These are phyloP conservation scores for Homalodisca vitripennis DNA, from an alignment of 1,140 invertebrate species.

Conservation along the genomic window DNA sequence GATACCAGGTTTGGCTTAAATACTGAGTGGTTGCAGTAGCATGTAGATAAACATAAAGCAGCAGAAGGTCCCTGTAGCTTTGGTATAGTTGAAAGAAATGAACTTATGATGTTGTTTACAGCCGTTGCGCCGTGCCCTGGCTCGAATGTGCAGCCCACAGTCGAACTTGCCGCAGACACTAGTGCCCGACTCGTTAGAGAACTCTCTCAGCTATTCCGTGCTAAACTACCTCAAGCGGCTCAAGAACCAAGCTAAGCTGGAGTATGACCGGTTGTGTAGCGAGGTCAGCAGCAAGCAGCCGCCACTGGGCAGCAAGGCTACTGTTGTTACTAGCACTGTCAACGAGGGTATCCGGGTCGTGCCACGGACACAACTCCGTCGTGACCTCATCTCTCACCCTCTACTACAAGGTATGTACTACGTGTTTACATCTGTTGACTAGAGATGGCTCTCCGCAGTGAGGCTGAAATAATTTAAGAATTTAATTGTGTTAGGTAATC, in stretches of 20 bases:
- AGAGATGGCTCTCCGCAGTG: no score
- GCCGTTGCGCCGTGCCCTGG: conserved; percentile 86
- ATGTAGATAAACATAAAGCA: no score
- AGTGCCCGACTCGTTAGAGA: conserved; percentile 90
- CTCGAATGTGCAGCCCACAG: conserved; percentile 82
- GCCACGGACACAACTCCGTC: conserved; percentile 63
- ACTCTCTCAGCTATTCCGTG: conserved; percentile 89
- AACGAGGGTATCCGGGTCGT: conserved; percentile 73
- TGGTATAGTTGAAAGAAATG: no score
- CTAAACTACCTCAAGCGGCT: conserved; percentile 93
- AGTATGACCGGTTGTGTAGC: conserved; percentile 88
- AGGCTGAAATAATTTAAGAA: no score
- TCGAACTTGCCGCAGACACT: conserved; percentile 70
- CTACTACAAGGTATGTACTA: conserved; percentile 57
- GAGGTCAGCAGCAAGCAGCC: conserved; percentile 56
- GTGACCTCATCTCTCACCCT: conserved; percentile 77
- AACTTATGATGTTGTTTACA: conserved; percentile 49
- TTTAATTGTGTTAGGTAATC: no score
- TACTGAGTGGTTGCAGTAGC: no score
- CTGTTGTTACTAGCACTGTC: conserved; percentile 38
- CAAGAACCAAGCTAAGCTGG: conserved; percentile 94
- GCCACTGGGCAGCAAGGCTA: conserved; percentile 27
- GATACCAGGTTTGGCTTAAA: no score
- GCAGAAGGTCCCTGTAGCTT: no score
- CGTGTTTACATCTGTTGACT: no score